These are phyloP conservation scores for Rotaria magnacalcarata DNA, from an alignment of 2,888 invertebrate species.

Conservation along the genomic window DNA sequence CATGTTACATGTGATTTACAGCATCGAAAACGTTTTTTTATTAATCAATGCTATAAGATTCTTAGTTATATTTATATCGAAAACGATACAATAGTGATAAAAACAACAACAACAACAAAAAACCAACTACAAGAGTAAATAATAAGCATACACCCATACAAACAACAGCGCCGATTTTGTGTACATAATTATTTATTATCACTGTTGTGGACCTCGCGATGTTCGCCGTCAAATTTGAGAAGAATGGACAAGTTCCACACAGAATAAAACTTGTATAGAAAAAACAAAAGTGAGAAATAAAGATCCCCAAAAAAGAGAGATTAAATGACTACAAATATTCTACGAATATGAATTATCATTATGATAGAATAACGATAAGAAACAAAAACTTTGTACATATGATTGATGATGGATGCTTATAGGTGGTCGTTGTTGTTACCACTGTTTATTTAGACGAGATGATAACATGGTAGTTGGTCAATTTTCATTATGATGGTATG, in stretches of 20 bases:
- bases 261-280: neutral
- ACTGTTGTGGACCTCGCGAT: slow-evolving; percentile 29
- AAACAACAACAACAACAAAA: neutral
- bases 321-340: slow-evolving; percentile 1
- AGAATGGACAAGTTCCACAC: slow-evolving; percentile 17
- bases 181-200: slow-evolving; percentile 14
- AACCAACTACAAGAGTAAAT: neutral
- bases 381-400: neutral
- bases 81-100: neutral
- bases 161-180: slow-evolving; percentile 20
- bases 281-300: neutral
- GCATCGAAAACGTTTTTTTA: neutral
- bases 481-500: neutral
- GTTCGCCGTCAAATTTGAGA: slow-evolving; percentile 10
- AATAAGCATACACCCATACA: neutral
- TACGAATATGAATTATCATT: neutral
- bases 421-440: neutral
- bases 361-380: neutral
- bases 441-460: neutral
- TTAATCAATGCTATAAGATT: neutral
- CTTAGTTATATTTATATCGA: neutral
- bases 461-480: neutral
- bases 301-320: neutral
- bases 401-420: neutral
- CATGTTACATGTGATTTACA: neutral